Evolutionary conservation across 2,888 invertebrate genomes (phyloP), one percentile per base, ranked within the genome.

Genomic region (Melipona bicolor): DNA sequence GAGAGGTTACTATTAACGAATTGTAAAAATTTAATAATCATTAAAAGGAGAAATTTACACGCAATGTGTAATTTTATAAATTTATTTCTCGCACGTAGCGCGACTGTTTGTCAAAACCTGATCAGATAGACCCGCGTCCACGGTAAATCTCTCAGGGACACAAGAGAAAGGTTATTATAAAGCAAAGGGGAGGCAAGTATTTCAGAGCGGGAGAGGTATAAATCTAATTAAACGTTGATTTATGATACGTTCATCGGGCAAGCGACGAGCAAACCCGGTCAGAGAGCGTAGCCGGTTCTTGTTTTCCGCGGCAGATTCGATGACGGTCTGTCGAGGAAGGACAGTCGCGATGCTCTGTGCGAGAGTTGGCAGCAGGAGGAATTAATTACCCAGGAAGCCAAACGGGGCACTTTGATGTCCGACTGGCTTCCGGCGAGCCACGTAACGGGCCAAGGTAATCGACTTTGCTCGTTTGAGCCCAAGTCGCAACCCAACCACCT

Each of bases 331-430:
- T 68, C 43, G 11, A 43, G 64, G 36, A 71, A 74, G 82, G 77
- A 77, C 65, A 84, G 78, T 69, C 62, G 71, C 71, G 78, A 54
- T 67, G 85, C 50, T 79, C 76, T 71, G 76, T 67, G 76, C 73
- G 88, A 87, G 84, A 83, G 80, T 85, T 73, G 68, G 79, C 74
- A 73, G 74, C 74, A 65, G 83, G 76, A 81, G 83, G 80, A 92
- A 93, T 92, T 93, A 92, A 87, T 91, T 91, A 91, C 75, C 91
- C 83, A 87, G 91, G 93, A 93, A 93, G 92, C 92, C 93, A 90
- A 88, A 88, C 87, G 86, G 83, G 87, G 89, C 88, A 91, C 94
- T 93, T 93, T 93, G 93, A 94, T 93, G 93, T 94, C 90, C 90
- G 85, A 89, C 90, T 87, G 92, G 93, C 91, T 93, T 94, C 93